These are phyloP conservation scores for Ormyrus labotus DNA, from an alignment of 2,888 invertebrate species.

Conservation along the genomic window DNA sequence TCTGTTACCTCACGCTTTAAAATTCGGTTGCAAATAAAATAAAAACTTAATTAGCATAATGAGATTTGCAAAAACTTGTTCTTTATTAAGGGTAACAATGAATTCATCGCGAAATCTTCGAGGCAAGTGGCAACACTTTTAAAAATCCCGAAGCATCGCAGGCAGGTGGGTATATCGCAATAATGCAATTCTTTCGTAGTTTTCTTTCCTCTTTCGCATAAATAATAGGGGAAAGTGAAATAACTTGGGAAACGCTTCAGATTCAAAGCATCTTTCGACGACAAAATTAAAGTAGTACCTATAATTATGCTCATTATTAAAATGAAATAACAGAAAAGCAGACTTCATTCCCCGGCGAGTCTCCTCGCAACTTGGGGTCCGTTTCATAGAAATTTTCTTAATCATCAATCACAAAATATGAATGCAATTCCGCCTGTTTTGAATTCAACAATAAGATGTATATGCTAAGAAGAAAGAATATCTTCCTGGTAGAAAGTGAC, in stretches of 20 bases:
- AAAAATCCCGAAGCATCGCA: conserved; percentile 12
- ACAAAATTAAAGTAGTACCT: conserved; percentile 30
- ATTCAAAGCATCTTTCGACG: conserved; percentile 36
- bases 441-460: neutral
- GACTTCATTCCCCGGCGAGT: neutral
- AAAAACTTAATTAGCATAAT: too few relatives aligned
- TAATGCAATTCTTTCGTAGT: conserved; percentile 20
- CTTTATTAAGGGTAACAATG: neutral
- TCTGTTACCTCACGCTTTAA: too few relatives aligned
- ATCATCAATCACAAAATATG: neutral
- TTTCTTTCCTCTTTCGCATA: conserved; percentile 19
- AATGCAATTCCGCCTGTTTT: neutral
- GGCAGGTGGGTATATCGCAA: neutral
- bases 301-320: conserved; percentile 42
- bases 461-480: too few relatives aligned
- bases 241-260: conserved; percentile 34
- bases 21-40: too few relatives aligned
- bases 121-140: neutral
- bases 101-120: conserved; percentile 16
- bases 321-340: conserved; percentile 25
- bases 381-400: conserved; percentile 8
- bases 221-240: conserved; percentile 38
- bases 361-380: neutral
- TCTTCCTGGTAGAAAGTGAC: too few relatives aligned
- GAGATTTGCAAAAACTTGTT: too few relatives aligned